Evolutionary conservation across 2,113 vertebrate genomes (phyloP), one percentile per base, ranked within the genome.

Genomic region (Prochilodus magdalenae): DNA sequence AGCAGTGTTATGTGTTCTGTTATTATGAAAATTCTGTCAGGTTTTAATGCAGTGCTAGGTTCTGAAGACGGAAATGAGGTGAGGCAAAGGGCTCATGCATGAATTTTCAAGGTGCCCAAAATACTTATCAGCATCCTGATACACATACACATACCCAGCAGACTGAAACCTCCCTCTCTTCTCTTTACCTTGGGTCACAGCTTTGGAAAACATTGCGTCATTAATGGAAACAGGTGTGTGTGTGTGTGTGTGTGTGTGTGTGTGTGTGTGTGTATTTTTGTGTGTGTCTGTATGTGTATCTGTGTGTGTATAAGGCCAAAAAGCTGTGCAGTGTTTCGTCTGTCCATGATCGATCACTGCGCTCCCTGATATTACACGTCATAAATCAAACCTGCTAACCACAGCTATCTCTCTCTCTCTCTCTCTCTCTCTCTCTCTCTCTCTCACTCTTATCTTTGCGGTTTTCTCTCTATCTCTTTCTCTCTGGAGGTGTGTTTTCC

Each of bases 271-370:
- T 62, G 30, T 40, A 12, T 18, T n/a, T n/a, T n/a, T n/a, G n/a
- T n/a, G n/a, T n/a, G n/a, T n/a, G n/a, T n/a, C n/a, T n/a, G n/a
- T n/a, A n/a, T n/a, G 40, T 30, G 36, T 77, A 16, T 62, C 11
- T 72, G 33, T 62, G 36, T 44, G 36, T 22, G 40, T 33, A n/a
- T 77, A 44, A 26, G 40, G 53, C 53, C 20, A n/a, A 57, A 57
- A 57, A 57, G 14, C 53, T 66, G 36, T 36, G 75, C 14, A 18
- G 66, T 15, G 24, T 36, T 75, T 75, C 49, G 13, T 30, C 72
- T 73, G 53, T 53, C 72, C 84, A 86, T 92, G 90, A 92, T 92
- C 83, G 86, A 93, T 92, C 80, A 87, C 89, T 87, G 86, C 87
- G 84, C 69, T 86, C 88, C 72, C 62, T 87, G 88, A 89, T 91